Base-by-base conservation (phyloP, 2,888 invertebrate species). In the Leptogaster cylindrica region DNA sequence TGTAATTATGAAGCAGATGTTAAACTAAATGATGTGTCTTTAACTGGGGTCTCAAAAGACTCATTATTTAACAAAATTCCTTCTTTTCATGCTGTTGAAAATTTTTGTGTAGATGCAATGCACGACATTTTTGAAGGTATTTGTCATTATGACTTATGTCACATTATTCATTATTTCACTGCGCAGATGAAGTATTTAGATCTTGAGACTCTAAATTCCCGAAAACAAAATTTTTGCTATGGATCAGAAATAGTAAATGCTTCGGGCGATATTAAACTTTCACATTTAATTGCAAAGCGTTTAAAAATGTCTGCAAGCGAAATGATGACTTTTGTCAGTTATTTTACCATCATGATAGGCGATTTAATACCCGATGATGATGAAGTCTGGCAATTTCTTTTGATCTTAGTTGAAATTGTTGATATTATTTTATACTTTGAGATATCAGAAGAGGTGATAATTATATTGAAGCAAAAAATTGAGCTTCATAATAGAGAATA, bases 301-400 rank as follows among this genome's bases (percentile, higher is more conserved):
- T 61, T 69, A 27, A 69, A 66, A 67, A 69, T 70, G 52, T 70
- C 64, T 10, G 70, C 71, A 7, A 28, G 51, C 28, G 68, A 71
- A 64, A 71, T 70, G 67, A 39, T 68, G 52, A 68, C 68, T 2
- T 70, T 71, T 68, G 58, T 67, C 3, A 28, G 58, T 44, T 69
- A 63, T 31, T 67, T 70, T 58, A 68, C 68, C 2, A 8, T 72
- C 4, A 72, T 71, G 70, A 65, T 72, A 16, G 70, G 70, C 12
- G 71, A 71, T 58, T 44, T 70, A 39, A 44, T 71, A 2, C 67
- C 65, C n/a, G 6, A 25, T 2, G 66, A 71, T 41, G 70, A 70
- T 44, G 64, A 67, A 31, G 70, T 71, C 16, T 72, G 70, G 68
- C 27, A 51, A n/a, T 71, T 72, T 58, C 10, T 69, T 27, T 36